Conservation (phyloP, 2,888 invertebrate species). For the Chalcosyrphus nemorum region DNA sequence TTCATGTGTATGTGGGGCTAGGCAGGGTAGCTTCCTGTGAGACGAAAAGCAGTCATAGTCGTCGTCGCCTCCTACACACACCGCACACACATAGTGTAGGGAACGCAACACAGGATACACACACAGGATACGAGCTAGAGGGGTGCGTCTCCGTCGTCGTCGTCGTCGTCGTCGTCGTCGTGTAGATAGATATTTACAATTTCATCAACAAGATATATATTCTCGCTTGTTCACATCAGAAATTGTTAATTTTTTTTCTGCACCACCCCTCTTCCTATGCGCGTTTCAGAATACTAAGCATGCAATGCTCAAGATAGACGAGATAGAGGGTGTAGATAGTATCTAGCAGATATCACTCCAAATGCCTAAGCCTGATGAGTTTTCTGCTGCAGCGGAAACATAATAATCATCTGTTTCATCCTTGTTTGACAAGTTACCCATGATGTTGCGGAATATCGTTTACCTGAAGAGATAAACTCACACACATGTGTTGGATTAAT, state of each 20-base stretch:
- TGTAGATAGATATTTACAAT: slow-evolving; percentile 50
- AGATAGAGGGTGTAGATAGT: no score
- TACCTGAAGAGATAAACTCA: slow-evolving; percentile 27
- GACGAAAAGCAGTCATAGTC: slow-evolving; percentile 9
- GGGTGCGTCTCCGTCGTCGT: neutral
- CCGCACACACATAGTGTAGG: no score
- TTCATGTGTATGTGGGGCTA: neutral
- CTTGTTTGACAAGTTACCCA: slow-evolving; percentile 61
- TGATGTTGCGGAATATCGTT: slow-evolving; percentile 39
- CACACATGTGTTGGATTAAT: slow-evolving; percentile 23
- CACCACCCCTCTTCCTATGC: neutral
- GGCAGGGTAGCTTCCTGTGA: neutral
- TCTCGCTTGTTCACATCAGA: slow-evolving; percentile 38
- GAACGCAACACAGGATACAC: slow-evolving; percentile 10
- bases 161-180: neutral
- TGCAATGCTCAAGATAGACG: neutral
- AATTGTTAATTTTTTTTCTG: slow-evolving; percentile 64
- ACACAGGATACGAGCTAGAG: neutral
- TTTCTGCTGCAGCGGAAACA: slow-evolving; percentile 52
- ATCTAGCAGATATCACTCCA: slow-evolving; percentile 11
- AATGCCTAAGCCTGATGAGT: slow-evolving; percentile 45
- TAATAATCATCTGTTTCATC: slow-evolving; percentile 57
- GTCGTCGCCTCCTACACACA: neutral
- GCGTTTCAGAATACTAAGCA: slow-evolving; percentile 37
- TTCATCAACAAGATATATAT: slow-evolving; percentile 37